phyloP scores from a whole-genome alignment of 2,888 invertebrate species.

The Leucania comma region DNA sequence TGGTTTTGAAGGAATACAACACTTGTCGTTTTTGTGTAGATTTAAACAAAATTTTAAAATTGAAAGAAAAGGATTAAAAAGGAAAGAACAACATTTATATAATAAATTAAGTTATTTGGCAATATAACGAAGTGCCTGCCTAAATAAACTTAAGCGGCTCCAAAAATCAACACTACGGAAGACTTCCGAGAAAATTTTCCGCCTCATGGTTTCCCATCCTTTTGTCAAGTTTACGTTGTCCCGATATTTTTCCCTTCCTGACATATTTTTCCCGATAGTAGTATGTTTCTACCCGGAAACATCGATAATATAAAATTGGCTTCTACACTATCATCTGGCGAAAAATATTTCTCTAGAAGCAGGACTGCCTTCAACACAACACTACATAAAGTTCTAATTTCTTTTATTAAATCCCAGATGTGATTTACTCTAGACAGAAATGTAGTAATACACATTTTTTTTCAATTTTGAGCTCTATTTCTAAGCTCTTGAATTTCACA shows the following conservation, averaged over 20 bases:
- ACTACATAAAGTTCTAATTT: constrained; percentile 10
- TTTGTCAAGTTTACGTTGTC: constrained; percentile 19
- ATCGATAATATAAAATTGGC: constrained; percentile 1
- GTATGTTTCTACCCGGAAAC: constrained; percentile 16
- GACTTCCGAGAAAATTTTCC: neutral
- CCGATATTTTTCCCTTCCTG: constrained; percentile 2
- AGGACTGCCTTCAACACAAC: neutral
- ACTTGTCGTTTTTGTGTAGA: no score
- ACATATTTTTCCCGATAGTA: neutral
- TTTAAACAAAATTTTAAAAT: no score
- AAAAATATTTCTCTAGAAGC: neutral
- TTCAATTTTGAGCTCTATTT: constrained; percentile 29
- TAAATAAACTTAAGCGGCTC: neutral
- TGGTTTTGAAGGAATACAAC: no score
- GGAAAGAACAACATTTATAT: neutral
- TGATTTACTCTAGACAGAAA: constrained; percentile 14
- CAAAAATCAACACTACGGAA: neutral
- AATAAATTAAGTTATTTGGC: neutral
- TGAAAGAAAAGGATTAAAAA: no score
- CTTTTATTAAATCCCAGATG: constrained; percentile 14
- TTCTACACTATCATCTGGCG: neutral
- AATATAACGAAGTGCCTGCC: neutral
- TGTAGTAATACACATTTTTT: neutral
- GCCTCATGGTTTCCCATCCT: neutral
- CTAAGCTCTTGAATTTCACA: neutral